These are phyloP conservation scores for Andrena haemorrhoa DNA, from an alignment of 2,888 invertebrate genomes.

Conservation along the genomic window DNA sequence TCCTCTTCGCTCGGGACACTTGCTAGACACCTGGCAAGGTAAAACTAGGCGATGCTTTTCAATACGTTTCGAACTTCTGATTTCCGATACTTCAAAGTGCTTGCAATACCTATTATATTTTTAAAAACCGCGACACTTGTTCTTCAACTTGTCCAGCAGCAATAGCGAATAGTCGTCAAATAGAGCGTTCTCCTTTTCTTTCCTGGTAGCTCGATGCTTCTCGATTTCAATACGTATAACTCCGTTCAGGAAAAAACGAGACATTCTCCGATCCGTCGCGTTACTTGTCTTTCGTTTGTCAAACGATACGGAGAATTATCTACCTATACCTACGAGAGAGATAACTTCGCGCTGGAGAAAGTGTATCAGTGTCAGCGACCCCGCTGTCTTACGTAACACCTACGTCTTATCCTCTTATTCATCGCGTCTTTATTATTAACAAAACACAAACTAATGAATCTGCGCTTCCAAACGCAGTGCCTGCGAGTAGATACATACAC, in stretches of 20 bases:
- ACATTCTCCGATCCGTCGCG: neutral
- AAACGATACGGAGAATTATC: conserved; percentile 57
- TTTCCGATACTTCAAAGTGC: too few species aligned
- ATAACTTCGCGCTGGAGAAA: conserved; percentile 66
- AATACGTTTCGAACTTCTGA: too few species aligned
- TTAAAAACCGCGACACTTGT: too few species aligned
- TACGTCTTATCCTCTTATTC: conserved; percentile 37
- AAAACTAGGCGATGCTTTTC: too few species aligned
- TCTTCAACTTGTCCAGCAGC: too few species aligned
- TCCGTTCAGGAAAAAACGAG: neutral
- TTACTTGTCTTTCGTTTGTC: conserved; percentile 34
- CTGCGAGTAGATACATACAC: neutral
- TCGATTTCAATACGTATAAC: conserved; percentile 13
- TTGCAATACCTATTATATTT: too few species aligned
- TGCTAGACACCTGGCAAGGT: neutral
- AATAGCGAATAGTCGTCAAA: too few species aligned
- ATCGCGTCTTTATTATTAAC: conserved; percentile 47
- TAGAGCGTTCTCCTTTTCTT: too few species aligned
- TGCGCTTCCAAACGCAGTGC: too few species aligned
- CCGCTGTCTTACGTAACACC: conserved; percentile 57
- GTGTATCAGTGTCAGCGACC: conserved; percentile 67
- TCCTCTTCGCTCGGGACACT: neutral
- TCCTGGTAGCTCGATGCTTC: neutral
- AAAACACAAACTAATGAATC: conserved; percentile 36
- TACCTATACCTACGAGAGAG: conserved; percentile 51